A percentile compares a stretch with the other conserved stretches of the same genome.
Evolutionary conservation across 2,888 invertebrate species (phyloP).

Genomic region (Operophtera brumata): DNA sequence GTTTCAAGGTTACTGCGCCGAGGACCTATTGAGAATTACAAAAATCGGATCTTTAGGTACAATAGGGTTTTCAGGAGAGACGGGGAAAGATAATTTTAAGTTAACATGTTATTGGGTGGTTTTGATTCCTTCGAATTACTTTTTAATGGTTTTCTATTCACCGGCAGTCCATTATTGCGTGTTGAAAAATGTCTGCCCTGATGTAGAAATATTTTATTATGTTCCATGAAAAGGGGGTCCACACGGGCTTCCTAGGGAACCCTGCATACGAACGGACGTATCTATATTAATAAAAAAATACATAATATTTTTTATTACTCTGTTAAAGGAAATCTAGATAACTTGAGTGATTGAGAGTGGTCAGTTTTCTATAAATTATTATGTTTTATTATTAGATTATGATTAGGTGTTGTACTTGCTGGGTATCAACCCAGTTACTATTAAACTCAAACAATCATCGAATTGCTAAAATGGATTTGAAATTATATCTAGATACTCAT

Average conservation of each 20-base stretch:
- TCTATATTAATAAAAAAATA: too few relatives aligned
- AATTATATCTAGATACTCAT: constrained; percentile 12
- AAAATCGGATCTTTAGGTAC: constrained; percentile 66
- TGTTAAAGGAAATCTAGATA: too few relatives aligned
- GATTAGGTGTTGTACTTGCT: too few relatives aligned
- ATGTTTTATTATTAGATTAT: too few relatives aligned
- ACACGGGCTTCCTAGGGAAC: too few relatives aligned
- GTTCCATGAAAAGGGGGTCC: too few relatives aligned
- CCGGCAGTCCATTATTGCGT: not conserved
- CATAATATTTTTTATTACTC: too few relatives aligned
- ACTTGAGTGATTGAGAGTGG: too few relatives aligned
- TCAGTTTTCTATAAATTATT: too few relatives aligned
- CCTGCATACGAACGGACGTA: too few relatives aligned
- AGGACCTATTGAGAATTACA: constrained; percentile 65
- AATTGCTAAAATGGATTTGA: constrained; percentile 39
- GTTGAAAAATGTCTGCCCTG: too few relatives aligned
- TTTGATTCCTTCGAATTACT: constrained; percentile 1
- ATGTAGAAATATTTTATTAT: too few relatives aligned
- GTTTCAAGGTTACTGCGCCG: constrained; percentile 58
- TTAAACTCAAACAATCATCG: constrained; percentile 1
- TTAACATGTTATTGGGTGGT: not conserved
- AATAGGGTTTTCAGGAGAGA: constrained; percentile 67
- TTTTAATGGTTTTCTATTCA: not conserved
- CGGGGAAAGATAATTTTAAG: constrained; percentile 66
- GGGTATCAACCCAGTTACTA: not conserved